These are phyloP conservation scores for cattle (Bos taurus) DNA, from an alignment of 2,113 vertebrate species.

Conservation along the genomic window ARS-UCD2.0 NC_037337.1:32647001-32647500, in stretches of 20 bases:
- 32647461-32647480: not conserved
- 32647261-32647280: not conserved
- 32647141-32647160: not conserved
- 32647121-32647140: not conserved
- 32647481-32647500: not conserved
- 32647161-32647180: not conserved
- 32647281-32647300: not conserved
- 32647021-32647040: not conserved
- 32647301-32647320: not conserved
- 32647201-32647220: not conserved
- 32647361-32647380: not conserved
- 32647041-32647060: not conserved
- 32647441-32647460: not conserved
- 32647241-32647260: not conserved
- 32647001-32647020: not conserved
- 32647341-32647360: not conserved
- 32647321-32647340: not conserved
- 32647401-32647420: not conserved
- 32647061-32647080: not conserved
- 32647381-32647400: not conserved
- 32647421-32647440: not conserved
- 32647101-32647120: not conserved
- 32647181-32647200: not conserved
- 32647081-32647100: not conserved
- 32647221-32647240: not conserved